A percentile compares a stretch with the other conserved stretches of the same genome.
Evolutionary conservation across 2,888 invertebrate genomes (phyloP).

Genomic region (Sericinus montela): DNA sequence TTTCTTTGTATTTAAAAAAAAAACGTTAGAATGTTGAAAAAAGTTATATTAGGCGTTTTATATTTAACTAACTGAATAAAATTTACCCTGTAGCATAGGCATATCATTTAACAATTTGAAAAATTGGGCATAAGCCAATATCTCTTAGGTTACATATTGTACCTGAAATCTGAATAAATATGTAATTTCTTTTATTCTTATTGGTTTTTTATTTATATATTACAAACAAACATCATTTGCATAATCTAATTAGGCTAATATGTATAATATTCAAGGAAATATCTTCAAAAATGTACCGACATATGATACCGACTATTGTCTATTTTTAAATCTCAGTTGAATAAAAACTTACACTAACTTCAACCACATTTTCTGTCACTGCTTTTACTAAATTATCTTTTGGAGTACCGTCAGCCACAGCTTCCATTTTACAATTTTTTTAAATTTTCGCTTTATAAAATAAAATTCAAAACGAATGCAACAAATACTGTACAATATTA

Average conservation of each 20-base stretch:
- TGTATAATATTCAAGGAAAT: too few species aligned
- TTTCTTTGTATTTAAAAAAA: too few species aligned
- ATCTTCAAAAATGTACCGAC: constrained; percentile 31
- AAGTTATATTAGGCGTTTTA: constrained; percentile 22
- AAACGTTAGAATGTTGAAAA: too few species aligned
- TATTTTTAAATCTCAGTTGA: constrained; percentile 55
- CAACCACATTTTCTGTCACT: constrained; percentile 36
- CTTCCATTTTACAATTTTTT: constrained; percentile 50
- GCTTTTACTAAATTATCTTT: constrained; percentile 47
- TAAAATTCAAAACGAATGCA: constrained; percentile 14
- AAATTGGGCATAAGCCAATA: constrained; percentile 57
- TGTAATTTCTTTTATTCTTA: constrained; percentile 9
- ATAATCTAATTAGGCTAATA: too few species aligned
- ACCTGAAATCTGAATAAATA: constrained; percentile 24
- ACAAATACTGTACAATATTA: constrained; percentile 6
- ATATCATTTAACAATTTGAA: constrained; percentile 68
- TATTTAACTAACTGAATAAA: constrained; percentile 62
- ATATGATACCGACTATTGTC: constrained; percentile 65
- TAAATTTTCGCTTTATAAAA: constrained; percentile 5
- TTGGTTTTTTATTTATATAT: not conserved
- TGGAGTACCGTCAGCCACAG: constrained; percentile 45
- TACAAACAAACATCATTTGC: too few species aligned
- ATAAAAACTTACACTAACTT: constrained; percentile 43
- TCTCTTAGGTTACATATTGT: constrained; percentile 57
- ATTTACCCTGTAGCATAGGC: constrained; percentile 61